Conservation (phyloP, 37 sponge, comb jelly and placozoan species). For the Geodia barretti region DNA sequence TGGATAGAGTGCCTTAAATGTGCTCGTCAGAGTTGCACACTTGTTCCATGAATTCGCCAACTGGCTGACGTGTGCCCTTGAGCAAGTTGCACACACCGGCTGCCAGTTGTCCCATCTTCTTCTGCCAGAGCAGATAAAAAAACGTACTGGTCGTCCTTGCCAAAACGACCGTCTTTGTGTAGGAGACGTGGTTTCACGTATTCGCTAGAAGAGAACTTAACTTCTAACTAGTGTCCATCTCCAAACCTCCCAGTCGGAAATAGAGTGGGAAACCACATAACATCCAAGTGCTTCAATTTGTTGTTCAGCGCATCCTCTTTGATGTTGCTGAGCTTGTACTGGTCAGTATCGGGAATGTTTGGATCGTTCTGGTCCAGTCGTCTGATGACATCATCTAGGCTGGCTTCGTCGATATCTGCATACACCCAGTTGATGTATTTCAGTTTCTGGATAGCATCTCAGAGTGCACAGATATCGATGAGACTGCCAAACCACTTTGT, state of each 20-base stretch:
- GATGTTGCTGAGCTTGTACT: conserved; percentile 60
- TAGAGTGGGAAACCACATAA: conserved; percentile 52
- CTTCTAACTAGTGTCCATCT: conserved; percentile 45
- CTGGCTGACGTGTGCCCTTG: background rate
- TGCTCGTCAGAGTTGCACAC: conserved; percentile 9
- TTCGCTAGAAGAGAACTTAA: conserved; percentile 37
- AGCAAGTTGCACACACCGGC: conserved; percentile 49
- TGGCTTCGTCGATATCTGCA: conserved; percentile 14
- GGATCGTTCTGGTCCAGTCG: conserved; percentile 20
- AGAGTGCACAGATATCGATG: conserved; percentile 20
- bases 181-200: conserved; percentile 41
- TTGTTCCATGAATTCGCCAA: no score
- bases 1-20: conserved; percentile 10
- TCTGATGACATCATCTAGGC: conserved; percentile 39
- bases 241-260: conserved; percentile 62
- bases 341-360: conserved; percentile 38
- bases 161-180: conserved; percentile 51
- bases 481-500: conserved; percentile 49
- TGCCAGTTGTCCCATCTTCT: conserved; percentile 32
- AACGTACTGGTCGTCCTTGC: conserved; percentile 55
- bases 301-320: conserved; percentile 43
- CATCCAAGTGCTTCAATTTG: conserved; percentile 25
- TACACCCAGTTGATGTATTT: conserved; percentile 66
- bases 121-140: conserved; percentile 51
- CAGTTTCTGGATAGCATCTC: conserved; percentile 16